A percentile compares a stretch with the other conserved stretches of the same genome.
Conservation (phyloP, 2,888 invertebrate species). For the Ctenicera cuprea region DNA sequence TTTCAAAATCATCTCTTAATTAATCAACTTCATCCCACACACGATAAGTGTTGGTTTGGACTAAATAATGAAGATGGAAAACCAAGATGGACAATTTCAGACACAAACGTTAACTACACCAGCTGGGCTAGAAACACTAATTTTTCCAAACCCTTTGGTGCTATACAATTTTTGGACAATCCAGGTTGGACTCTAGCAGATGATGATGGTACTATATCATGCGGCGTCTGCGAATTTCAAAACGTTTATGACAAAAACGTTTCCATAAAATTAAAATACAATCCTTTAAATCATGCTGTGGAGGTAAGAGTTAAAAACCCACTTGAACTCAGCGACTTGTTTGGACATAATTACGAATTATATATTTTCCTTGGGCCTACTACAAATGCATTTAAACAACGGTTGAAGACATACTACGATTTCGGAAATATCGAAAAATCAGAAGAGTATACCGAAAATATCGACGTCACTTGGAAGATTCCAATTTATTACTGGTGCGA, state of each 20-base stretch:
- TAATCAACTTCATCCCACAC: not conserved
- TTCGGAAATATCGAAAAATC: too few species aligned
- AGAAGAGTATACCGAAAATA: too few species aligned
- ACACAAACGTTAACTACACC: not conserved
- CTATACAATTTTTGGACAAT: constrained; percentile 18
- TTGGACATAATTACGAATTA: constrained; percentile 21
- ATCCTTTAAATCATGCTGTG: not conserved
- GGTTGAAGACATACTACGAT: too few species aligned
- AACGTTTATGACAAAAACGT: constrained; percentile 29
- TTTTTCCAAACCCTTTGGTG: constrained; percentile 31
- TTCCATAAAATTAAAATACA: constrained; percentile 27
- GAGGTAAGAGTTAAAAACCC: constrained; percentile 31
- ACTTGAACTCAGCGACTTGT: constrained; percentile 40
- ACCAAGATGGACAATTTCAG: constrained; percentile 28
- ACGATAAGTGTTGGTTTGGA: constrained; percentile 45
- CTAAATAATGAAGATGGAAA: constrained; percentile 3
- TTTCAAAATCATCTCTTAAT: constrained; percentile 41
- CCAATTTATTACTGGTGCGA: constrained; percentile 57
- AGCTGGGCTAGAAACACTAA: constrained; percentile 36
- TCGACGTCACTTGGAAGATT: too few species aligned
- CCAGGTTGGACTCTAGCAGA: constrained; percentile 43
- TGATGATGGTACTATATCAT: constrained; percentile 27
- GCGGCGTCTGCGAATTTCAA: constrained; percentile 41
- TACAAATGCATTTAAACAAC: not conserved
- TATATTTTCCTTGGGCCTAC: constrained; percentile 38